Conservation (phyloP, 2,888 invertebrate genomes). For the Athrips mouffetella region DNA sequence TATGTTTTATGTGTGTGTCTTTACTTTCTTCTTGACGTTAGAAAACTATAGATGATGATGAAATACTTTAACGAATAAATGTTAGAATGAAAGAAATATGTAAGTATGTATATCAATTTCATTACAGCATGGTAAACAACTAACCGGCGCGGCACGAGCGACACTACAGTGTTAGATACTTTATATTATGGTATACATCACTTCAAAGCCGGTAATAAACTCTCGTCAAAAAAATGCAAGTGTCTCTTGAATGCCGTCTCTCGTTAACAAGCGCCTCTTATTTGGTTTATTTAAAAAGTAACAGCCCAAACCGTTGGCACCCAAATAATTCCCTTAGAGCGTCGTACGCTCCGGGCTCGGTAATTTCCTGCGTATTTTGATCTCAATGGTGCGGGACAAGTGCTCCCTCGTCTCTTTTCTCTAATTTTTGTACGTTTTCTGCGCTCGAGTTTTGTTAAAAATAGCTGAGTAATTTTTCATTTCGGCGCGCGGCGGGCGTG, state of each 20-base stretch:
- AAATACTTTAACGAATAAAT: too few relatives aligned
- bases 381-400: conserved; percentile 77
- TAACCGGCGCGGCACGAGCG: neutral
- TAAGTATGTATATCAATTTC: too few relatives aligned
- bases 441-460: conserved; percentile 72
- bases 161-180: conserved; percentile 10
- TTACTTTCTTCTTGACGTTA: too few relatives aligned
- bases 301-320: conserved; percentile 68
- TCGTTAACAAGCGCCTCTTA: conserved; percentile 62
- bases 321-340: conserved; percentile 67
- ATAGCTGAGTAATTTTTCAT: conserved; percentile 77
- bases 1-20: too few relatives aligned
- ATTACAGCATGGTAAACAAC: neutral
- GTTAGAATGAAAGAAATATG: too few relatives aligned
- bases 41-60: too few relatives aligned
- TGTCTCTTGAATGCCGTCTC: conserved; percentile 45
- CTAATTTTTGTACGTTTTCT: conserved; percentile 77
- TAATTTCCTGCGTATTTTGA: conserved; percentile 77
- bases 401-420: conserved; percentile 73
- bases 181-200: conserved; percentile 1
- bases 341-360: conserved; percentile 57
- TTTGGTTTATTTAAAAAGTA: conserved; percentile 71
- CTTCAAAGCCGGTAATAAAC: conserved; percentile 9
- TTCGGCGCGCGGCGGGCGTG: conserved; percentile 73
- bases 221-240: conserved; percentile 35